Base-by-base conservation (phyloP, 2,888 invertebrate genomes). In the Chorisops tibialis region DNA sequence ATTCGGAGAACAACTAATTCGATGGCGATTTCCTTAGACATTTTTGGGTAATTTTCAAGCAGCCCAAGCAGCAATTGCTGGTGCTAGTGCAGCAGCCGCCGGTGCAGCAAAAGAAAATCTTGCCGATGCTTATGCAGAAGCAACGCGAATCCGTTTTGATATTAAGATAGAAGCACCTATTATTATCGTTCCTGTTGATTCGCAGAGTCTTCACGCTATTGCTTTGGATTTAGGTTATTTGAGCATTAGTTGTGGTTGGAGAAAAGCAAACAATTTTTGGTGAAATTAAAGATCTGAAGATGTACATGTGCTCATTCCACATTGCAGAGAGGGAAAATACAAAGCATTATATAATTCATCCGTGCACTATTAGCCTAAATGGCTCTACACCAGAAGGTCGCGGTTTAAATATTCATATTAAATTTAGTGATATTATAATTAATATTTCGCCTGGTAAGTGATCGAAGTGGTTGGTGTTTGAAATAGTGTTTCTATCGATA, bases 41-140 rank as follows among this genome's bases (percentile, higher is more conserved):
- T 97, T 96, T 76, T 73, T 94, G 38, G 88, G 91, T 74, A 87
- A 91, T 70, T 97, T 96, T 81, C 93, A 95, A 85, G 83, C 86
- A 2, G 95, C 96, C 0, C 92, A 92, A 74, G 83, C 88, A 72
- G 89, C 90, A 6, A 85, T 96, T 6, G 87, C 88, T n/a, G 90
- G 91, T 62, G 96, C 95, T 1, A 90, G 94, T 2, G 87, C 90
- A 0, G 91, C 90, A n/a, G 95, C 96, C 4, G 94, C 95, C 0
- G 92, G 93, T 76, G 87, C 85, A 7, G 96, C 97, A 0, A 88
- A 88, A 67, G 89, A 91, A 56, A 94, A 93, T 71, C 90, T 95
- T 1, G 86, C 91, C 70, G 87, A 86, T 66, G 91, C 87, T 0
- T 93, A 94, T 73, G 85, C 89, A 66, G 91, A 89, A 70, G 89